A percentile compares a stretch with the other conserved stretches of the same genome.
Conservation (phyloP, 1,140 invertebrate species). For the Zaprionus nigranus region DNA sequence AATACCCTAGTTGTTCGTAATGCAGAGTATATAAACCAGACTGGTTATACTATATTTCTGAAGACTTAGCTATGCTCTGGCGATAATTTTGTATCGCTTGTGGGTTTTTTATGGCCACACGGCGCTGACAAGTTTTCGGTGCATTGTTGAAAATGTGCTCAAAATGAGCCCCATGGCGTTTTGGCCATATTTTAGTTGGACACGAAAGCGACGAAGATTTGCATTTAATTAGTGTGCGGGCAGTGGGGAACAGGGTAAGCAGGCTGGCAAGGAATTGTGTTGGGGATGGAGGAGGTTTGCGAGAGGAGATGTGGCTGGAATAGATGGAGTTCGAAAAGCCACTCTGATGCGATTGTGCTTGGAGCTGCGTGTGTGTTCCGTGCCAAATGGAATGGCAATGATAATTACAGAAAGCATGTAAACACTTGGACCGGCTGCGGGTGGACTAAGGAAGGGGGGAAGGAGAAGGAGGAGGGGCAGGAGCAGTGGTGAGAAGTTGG, state of each 20-base stretch:
- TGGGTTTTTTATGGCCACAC: conserved; percentile 39
- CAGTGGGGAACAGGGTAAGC: neutral
- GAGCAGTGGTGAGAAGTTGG: neutral
- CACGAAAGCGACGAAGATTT: conserved; percentile 61
- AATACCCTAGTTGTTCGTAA: neutral
- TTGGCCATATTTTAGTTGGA: conserved; percentile 67
- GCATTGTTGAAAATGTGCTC: conserved; percentile 65
- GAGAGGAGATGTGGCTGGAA: neutral
- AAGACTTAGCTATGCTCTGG: conserved; percentile 23
- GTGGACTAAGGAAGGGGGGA: conserved; percentile 1
- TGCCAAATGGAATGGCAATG: conserved; percentile 76
- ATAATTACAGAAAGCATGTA: conserved; percentile 82
- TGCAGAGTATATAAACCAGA: conserved; percentile 2
- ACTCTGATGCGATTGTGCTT: conserved; percentile 27
- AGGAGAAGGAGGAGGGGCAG: too few species aligned
- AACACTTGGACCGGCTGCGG: conserved; percentile 51
- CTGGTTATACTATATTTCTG: neutral
- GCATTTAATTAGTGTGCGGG: conserved; percentile 69
- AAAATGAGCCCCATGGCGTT: conserved; percentile 65
- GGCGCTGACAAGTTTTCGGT: conserved; percentile 63
- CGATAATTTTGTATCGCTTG: conserved; percentile 69
- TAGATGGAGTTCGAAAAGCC: conserved; percentile 41
- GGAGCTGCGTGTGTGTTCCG: conserved; percentile 76
- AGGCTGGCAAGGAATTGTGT: neutral
- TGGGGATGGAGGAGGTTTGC: neutral